These are phyloP conservation scores for Myripristis jacobus DNA, from an alignment of 2,797 vertebrate species.

Conservation along the genomic window DNA sequence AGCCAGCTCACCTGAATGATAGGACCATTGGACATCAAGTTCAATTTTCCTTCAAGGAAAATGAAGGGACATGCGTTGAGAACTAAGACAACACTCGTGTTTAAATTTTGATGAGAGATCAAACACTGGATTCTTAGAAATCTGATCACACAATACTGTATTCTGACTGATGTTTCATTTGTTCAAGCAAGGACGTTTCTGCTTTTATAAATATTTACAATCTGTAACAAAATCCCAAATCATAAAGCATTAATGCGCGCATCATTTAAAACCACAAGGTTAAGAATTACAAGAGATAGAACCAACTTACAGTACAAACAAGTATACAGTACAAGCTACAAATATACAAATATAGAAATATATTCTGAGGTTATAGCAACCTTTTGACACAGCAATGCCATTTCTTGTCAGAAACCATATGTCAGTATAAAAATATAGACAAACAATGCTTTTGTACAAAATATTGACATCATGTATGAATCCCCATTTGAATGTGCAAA, in stretches of 20 bases:
- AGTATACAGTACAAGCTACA: conserved; percentile 81
- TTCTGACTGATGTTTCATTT: conserved; percentile 70
- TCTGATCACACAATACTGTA: conserved; percentile 52
- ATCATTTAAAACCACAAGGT: conserved; percentile 65
- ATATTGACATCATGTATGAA: conserved; percentile 84
- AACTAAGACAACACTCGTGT: conserved; percentile 60
- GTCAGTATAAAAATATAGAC: conserved; percentile 88
- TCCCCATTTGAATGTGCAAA: conserved; percentile 84
- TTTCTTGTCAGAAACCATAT: conserved; percentile 76
- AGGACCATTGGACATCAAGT: conserved; percentile 43
- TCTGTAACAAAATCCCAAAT: conserved; percentile 57
- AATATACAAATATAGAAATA: conserved; percentile 86
- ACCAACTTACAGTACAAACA: conserved; percentile 78
- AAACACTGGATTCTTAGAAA: conserved; percentile 43
- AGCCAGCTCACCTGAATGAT: conserved; percentile 57
- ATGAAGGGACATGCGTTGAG: conserved; percentile 27
- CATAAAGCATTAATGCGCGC: conserved; percentile 68
- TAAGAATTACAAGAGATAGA: conserved; percentile 66
- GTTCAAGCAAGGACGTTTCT: conserved; percentile 56
- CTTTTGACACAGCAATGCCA: conserved; percentile 76
- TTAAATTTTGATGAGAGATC: conserved; percentile 65
- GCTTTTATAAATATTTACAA: conserved; percentile 81
- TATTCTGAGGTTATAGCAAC: conserved; percentile 79
- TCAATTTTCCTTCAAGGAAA: conserved; percentile 46
- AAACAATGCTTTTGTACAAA: conserved; percentile 81